Conservation (phyloP, 2,113 vertebrate genomes). For the Sander lucioperca region DNA sequence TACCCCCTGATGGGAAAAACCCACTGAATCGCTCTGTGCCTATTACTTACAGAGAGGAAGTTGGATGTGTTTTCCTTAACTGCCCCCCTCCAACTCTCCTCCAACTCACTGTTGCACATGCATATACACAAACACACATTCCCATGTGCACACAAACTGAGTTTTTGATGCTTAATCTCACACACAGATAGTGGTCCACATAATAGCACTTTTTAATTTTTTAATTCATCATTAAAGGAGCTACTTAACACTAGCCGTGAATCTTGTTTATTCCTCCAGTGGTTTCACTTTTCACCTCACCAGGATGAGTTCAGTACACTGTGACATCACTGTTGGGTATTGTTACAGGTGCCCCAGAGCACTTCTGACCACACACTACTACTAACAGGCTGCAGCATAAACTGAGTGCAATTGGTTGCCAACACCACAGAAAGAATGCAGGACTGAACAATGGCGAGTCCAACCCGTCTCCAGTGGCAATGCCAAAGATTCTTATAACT, state of each 20-base stretch:
- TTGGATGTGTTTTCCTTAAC: conserved; percentile 56
- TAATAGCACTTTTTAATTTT: not conserved
- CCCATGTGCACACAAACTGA: not conserved
- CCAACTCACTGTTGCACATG: not conserved
- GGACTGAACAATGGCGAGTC: not conserved
- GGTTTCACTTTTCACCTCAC: not conserved
- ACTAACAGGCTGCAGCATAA: not conserved
- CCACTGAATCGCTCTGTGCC: conserved; percentile 49
- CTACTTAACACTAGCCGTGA: not conserved
- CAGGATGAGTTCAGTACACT: not conserved
- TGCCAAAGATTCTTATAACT: not conserved
- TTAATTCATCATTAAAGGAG: not conserved
- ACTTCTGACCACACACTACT: not conserved
- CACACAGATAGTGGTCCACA: not conserved
- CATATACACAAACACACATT: not conserved
- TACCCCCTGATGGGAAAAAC: conserved; percentile 75
- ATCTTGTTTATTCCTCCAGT: not conserved
- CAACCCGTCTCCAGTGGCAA: not conserved
- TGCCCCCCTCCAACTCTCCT: not conserved
- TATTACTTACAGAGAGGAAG: conserved; percentile 74
- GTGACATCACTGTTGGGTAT: not conserved
- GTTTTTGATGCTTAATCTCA: not conserved
- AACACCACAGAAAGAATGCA: not conserved
- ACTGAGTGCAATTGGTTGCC: not conserved
- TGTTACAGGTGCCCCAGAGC: not conserved